Base-by-base conservation (phyloP, 2,113 vertebrate genomes). In the Mastomys natalensis region DNA sequence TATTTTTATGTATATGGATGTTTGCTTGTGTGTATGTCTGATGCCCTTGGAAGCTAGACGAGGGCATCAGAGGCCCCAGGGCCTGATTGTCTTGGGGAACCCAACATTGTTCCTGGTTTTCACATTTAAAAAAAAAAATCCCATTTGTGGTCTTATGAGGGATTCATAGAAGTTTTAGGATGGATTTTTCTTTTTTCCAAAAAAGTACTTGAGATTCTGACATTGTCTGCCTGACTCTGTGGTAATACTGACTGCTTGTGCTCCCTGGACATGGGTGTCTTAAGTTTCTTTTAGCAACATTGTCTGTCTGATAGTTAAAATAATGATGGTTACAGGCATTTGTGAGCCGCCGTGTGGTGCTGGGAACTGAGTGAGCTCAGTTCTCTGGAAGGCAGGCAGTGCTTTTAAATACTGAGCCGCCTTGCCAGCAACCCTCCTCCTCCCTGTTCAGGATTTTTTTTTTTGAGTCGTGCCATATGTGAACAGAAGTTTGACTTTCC, bases 81-180 rank as follows among this genome's bases (percentile, higher is more conserved):
- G 34, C 51, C 29, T 53, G 48, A 78, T 78, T 78, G 45, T 31
- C 37, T 34, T 16, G 15, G 29, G 34, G 37, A 72, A n/a, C 66
- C 66, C 34, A 68, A 68, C 7, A 21, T 72, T 21, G 37, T n/a
- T 72, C 37, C 70, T 72, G 8, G n/a, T 72, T 72, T 72, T 68
- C 31, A 68, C 70, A n/a, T 13, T 64, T 64, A n/a, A n/a, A n/a
- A n/a, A n/a, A n/a, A n/a, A n/a, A 12, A 66, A 31, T 66, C 64
- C 22, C 60, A 22, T 92, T 92, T 8, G 29, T 53, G 26, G 51
- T 72, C 29, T 58, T 73, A 31, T 78, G 45, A 17, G 48, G 89
- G n/a, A 73, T 85, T 86, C 64, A 78, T 73, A 45, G 51, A 76
- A 73, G 85, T 80, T 66, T 94, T 85, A 85, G 43, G 17, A 48